phyloP scores from a whole-genome alignment of 2,113 vertebrate species.

The Ceratotherium simum region DNA sequence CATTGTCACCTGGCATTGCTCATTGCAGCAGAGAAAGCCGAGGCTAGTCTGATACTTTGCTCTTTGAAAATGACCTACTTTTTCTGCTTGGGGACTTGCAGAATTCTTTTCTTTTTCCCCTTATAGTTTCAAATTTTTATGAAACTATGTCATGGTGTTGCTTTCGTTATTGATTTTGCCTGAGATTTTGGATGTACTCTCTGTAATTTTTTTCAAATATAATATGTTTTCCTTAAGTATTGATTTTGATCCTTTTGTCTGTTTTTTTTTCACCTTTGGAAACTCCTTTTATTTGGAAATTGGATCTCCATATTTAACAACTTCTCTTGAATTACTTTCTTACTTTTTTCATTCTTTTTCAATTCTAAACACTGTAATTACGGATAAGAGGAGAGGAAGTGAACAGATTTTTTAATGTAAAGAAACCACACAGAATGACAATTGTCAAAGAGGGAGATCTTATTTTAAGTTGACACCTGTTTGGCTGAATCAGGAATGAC shows the following conservation, averaged over 20 bases:
- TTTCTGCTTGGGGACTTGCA: constrained; percentile 64
- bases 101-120: constrained; percentile 13
- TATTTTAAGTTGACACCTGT: background rate
- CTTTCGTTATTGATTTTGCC: constrained; percentile 70
- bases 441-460: background rate
- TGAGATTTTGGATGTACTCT: background rate
- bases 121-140: constrained; percentile 64
- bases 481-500: background rate
- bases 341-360: background rate
- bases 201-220: background rate
- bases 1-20: constrained; percentile 36
- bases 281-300: constrained; percentile 43
- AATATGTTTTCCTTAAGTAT: constrained; percentile 48
- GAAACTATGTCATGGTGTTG: constrained; percentile 39
- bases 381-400: background rate
- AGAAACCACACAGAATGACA: constrained; percentile 6
- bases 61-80: constrained; percentile 72
- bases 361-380: background rate
- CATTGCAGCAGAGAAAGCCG: constrained; percentile 52
- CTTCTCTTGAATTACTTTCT: constrained; percentile 43
- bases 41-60: constrained; percentile 49
- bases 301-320: constrained; percentile 46
- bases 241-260: constrained; percentile 36
- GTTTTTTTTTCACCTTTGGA: background rate
- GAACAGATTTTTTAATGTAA: background rate